Evolutionary conservation across 2,888 invertebrate genomes (phyloP), one percentile per base, ranked within the genome.

Genomic region (Resseliella maxima): DNA sequence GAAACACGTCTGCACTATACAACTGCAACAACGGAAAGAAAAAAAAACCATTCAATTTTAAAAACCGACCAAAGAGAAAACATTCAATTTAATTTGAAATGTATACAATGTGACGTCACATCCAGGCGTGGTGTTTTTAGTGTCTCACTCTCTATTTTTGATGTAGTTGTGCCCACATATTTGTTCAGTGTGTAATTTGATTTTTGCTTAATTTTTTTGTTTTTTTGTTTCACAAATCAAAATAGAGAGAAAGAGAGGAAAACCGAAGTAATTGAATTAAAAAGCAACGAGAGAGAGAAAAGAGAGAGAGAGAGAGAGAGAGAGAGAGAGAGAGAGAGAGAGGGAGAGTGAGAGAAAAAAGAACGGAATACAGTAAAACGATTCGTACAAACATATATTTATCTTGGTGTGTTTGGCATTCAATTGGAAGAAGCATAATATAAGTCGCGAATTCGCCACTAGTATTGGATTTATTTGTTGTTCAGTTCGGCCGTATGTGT

Each of bases 21-120:
- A n/a, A 27, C 54, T 10, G 3, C 18, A 54, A 81, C 10, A 81
- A 21, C 10, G 8, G 12, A 15, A 81, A 81, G 5, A 81, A 81
- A 21, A 35, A 81, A 21, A 50, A 50, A 50, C 18, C 21, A 18
- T 50, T 21, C 54, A 18, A 54, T 64, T 27, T 15, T 27, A 27
- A 2, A 64, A 81, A 81, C 36, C 81, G 36, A 81, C 35, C 81
- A 36, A 81, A 81, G 35, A 36, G 81, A 81, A 36, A 36, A 81
- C 35, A 18, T 31, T 12, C 3, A 64, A 64, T 64, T 31, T 18
- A 64, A 31, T 64, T 81, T 35, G 6, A 81, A 81, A 81, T 81
- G 81, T 81, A 81, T 36, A 81, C 81, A 81, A 81, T 81, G 36
- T 81, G 81, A 81, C 81, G 81, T 81, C 81, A 81, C 81, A 81